phyloP scores from a whole-genome alignment of 2,113 vertebrate species.

The Corynorhinus townsendii region DNA sequence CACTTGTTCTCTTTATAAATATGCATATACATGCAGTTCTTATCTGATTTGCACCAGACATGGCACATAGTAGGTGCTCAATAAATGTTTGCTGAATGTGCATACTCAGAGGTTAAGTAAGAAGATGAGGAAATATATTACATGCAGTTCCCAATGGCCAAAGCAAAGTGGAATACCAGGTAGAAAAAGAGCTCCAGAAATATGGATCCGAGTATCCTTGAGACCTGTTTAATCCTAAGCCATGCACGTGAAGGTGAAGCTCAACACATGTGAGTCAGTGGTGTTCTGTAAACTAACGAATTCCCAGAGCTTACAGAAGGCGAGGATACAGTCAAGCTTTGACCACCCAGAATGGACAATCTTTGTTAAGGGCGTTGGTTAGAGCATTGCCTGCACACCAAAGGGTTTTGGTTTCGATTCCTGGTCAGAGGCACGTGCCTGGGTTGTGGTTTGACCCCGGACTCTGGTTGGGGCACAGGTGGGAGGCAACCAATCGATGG shows the following conservation, averaged over 20 bases:
- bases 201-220: neutral
- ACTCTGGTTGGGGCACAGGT: no score
- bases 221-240: neutral
- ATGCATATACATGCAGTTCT: neutral
- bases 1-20: neutral
- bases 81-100: neutral
- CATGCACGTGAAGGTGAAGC: neutral
- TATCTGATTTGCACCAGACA: neutral
- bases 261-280: neutral
- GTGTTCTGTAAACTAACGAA: neutral
- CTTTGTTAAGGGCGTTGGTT: neutral
- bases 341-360: neutral
- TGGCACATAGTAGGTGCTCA: neutral
- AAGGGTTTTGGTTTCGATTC: no score
- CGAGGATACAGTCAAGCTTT: neutral
- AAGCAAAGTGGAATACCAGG: neutral
- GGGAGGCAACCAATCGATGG: no score
- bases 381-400: no score
- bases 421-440: no score
- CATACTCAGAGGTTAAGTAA: neutral
- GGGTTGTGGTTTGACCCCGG: no score
- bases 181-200: neutral
- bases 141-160: neutral
- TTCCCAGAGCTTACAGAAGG: neutral
- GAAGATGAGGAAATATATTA: neutral